Conservation (phyloP, 2,888 invertebrate genomes). For the Poecilus cupreus region DNA sequence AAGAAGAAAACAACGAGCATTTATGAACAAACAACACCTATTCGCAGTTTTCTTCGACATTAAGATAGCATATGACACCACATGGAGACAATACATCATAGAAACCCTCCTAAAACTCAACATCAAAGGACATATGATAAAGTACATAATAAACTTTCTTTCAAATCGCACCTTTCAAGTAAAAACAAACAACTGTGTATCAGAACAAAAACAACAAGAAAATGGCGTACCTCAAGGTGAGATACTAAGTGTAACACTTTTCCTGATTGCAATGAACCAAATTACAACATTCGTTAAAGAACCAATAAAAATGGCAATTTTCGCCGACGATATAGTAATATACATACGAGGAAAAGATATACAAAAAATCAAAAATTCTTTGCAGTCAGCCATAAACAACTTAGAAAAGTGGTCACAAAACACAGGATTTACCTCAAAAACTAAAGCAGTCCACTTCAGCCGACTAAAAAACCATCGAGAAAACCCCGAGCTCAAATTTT, state of each 20-base stretch:
- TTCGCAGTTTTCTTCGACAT: neutral
- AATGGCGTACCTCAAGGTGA: too few species aligned
- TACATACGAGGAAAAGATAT: slow-evolving; percentile 45
- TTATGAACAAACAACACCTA: too few species aligned
- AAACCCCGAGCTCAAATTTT: slow-evolving; percentile 17
- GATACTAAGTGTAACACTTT: slow-evolving; percentile 59
- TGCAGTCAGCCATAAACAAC: slow-evolving; percentile 54
- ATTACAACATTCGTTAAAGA: neutral
- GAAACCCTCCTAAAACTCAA: neutral
- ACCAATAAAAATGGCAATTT: slow-evolving; percentile 29
- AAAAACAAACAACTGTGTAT: too few species aligned
- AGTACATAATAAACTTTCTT: slow-evolving; percentile 16
- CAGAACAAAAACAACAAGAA: too few species aligned
- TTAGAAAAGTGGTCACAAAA: slow-evolving; percentile 19
- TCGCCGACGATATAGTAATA: slow-evolving; percentile 60
- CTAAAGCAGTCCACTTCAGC: slow-evolving; percentile 40
- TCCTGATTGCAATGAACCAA: slow-evolving; percentile 59
- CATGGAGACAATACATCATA: neutral
- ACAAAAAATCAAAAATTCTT: slow-evolving; percentile 6
- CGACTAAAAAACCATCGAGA: neutral
- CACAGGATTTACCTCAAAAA: slow-evolving; percentile 59
- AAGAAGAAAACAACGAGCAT: too few species aligned
- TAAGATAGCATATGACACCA: neutral
- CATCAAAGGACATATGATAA: neutral
- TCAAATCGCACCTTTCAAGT: neutral